These are phyloP conservation scores for Acleris literana DNA, from an alignment of 2,888 invertebrate genomes.

Conservation along the genomic window DNA sequence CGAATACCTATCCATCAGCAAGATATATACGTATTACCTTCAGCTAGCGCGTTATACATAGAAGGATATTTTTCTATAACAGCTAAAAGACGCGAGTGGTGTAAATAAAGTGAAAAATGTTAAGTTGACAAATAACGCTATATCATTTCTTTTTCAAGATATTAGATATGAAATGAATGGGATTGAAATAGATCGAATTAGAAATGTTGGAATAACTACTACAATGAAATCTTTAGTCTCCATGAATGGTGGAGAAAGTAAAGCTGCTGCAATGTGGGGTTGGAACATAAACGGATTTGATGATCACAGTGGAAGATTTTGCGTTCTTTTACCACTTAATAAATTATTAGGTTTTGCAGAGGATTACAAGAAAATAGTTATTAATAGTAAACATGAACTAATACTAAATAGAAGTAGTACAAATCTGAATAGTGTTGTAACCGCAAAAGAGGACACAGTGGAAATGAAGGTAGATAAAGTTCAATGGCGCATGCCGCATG, in stretches of 20 bases:
- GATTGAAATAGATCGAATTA: no score
- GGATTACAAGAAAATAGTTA: no score
- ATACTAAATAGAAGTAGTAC: no score
- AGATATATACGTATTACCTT: conserved; percentile 40
- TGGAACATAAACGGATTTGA: conserved; percentile 36
- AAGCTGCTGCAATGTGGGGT: conserved; percentile 44
- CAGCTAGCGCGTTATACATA: conserved; percentile 38
- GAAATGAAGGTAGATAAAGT: conserved; percentile 30
- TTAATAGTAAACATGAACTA: no score
- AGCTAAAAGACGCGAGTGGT: not conserved
- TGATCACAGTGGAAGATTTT: no score
- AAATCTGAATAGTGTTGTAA: no score
- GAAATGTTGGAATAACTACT: conserved; percentile 49
- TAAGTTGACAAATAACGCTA: not conserved
- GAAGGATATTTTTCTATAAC: conserved; percentile 29
- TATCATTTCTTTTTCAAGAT: conserved; percentile 12
- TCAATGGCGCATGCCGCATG: conserved; percentile 27
- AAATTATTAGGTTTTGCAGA: conserved; percentile 2
- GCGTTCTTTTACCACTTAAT: no score
- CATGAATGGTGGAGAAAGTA: conserved; percentile 43
- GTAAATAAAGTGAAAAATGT: not conserved
- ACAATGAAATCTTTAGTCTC: conserved; percentile 56
- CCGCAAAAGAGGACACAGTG: no score
- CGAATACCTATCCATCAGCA: conserved; percentile 40
- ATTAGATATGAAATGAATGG: conserved; percentile 16